Percentiles rank a stretch among this genome's conserved stretches.
Evolutionary conservation across 2,888 invertebrate genomes (phyloP).

Genomic region (Caenorhabditis afra): DNA sequence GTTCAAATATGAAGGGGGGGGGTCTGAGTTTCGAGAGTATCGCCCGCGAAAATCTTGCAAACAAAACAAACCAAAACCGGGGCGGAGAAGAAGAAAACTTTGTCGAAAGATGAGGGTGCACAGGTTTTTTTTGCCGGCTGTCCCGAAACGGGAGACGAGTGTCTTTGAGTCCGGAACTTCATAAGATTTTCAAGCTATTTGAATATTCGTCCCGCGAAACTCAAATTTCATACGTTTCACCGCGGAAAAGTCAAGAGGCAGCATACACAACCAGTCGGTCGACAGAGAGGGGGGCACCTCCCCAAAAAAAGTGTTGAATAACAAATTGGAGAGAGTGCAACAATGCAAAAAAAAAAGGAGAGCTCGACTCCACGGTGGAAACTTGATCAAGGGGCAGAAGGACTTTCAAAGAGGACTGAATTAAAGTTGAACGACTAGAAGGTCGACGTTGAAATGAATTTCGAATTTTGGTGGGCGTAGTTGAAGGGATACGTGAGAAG

Average conservation of each 20-base stretch:
- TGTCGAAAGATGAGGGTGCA: conserved; percentile 14
- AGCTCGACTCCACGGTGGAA: conserved; percentile 42
- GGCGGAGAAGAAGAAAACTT: conserved; percentile 8
- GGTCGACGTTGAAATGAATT: conserved; percentile 21
- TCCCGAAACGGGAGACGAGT: conserved; percentile 23
- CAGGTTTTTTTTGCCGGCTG: conserved; percentile 22
- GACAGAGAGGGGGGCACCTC: conserved; percentile 10
- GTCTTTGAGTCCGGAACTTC: conserved; percentile 46
- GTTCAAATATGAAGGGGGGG: conserved; percentile 32
- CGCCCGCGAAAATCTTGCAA: conserved; percentile 25
- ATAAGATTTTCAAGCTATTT: conserved; percentile 56
- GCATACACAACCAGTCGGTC: conserved; percentile 46
- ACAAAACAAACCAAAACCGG: conserved; percentile 10
- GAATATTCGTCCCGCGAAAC: conserved; percentile 56
- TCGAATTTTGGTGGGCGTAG: conserved; percentile 26
- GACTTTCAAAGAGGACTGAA: conserved; percentile 28
- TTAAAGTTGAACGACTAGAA: conserved; percentile 38
- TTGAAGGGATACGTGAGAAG: conserved; percentile 38
- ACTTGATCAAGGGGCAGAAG: conserved; percentile 50
- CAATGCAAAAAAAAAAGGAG: conserved; percentile 52
- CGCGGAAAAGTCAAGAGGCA: conserved; percentile 44
- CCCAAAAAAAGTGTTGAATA: conserved; percentile 63
- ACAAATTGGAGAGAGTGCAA: conserved; percentile 62
- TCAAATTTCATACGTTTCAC: conserved; percentile 63
- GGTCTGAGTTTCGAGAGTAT: conserved; percentile 10